A percentile compares a stretch with the other conserved stretches of the same genome.
phyloP scores from a whole-genome alignment of 2,113 vertebrate species.

The Pleuronectes platessa region DNA sequence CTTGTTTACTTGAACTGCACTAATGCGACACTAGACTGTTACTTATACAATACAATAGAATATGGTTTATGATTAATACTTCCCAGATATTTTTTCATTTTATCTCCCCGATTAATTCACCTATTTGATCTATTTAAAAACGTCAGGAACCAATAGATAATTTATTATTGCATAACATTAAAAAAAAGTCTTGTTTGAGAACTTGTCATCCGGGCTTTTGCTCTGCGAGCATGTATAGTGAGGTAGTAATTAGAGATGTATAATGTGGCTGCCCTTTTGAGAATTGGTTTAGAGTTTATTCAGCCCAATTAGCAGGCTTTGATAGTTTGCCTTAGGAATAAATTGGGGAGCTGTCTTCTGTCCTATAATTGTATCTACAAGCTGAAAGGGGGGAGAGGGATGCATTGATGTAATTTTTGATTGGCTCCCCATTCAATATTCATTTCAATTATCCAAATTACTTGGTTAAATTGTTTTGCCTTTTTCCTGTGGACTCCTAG shows the following conservation, averaged over 20 bases:
- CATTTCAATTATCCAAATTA: constrained; percentile 34
- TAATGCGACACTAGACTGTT: not conserved
- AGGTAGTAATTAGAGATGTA: constrained; percentile 49
- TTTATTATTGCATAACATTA: not conserved
- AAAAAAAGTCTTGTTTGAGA: constrained; percentile 10
- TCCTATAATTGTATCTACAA: constrained; percentile 56
- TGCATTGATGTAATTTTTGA: constrained; percentile 39
- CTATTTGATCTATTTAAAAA: not conserved
- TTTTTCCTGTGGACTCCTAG: not conserved
- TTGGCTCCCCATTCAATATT: constrained; percentile 39
- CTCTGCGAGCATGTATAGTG: constrained; percentile 14
- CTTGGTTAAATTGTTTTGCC: constrained; percentile 12
- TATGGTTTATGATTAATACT: not conserved
- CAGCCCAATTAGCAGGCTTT: constrained; percentile 52
- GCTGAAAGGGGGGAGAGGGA: constrained; percentile 14
- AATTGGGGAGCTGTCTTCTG: constrained; percentile 46
- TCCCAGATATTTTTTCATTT: not conserved
- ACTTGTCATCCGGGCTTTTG: constrained; percentile 7
- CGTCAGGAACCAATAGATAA: not conserved
- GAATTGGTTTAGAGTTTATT: constrained; percentile 44
- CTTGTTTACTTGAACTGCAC: not conserved
- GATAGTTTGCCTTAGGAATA: constrained; percentile 42
- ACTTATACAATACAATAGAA: not conserved
- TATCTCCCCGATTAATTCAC: no score
- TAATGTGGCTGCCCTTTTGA: constrained; percentile 45